Evolutionary conservation across 2,797 vertebrate species (phyloP).

Genomic region (Acipenser oxyrinchus): DNA sequence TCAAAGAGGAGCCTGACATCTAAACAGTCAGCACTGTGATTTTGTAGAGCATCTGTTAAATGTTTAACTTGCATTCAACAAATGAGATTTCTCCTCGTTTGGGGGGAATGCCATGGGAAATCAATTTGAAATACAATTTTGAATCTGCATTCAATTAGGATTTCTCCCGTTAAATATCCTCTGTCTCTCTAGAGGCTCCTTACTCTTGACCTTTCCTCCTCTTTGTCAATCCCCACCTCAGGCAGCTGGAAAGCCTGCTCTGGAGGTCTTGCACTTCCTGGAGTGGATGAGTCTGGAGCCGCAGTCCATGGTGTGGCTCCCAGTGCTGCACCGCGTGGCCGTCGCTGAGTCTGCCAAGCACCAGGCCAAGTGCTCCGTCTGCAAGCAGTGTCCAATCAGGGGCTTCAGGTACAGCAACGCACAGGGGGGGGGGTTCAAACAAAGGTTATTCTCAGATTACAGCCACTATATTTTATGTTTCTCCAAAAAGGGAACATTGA

Average conservation of each 20-base stretch:
- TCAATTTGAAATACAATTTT: constrained; percentile 65
- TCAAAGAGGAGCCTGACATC: no score
- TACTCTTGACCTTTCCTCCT: constrained; percentile 32
- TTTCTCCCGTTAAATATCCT: constrained; percentile 61
- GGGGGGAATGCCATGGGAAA: constrained; percentile 50
- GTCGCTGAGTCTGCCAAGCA: constrained; percentile 91
- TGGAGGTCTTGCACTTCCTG: constrained; percentile 86
- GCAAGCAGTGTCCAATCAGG: constrained; percentile 92
- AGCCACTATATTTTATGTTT: no score
- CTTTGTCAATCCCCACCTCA: constrained; percentile 32
- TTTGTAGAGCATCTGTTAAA: no score
- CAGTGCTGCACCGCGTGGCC: constrained; percentile 84
- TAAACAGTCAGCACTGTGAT: no score
- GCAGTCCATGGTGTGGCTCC: constrained; percentile 96
- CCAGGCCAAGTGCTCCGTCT: constrained; percentile 92
- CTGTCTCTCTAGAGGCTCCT: constrained; percentile 38
- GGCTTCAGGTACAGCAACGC: constrained; percentile 79
- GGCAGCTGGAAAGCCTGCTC: constrained; percentile 73
- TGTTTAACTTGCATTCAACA: no score
- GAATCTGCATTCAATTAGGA: constrained; percentile 67
- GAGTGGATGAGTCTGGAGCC: constrained; percentile 97
- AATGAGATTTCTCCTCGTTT: constrained; percentile 33
- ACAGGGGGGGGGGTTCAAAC: no score
- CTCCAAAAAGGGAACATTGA: no score
- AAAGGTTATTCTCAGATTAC: no score